These are phyloP conservation scores for Microtus pennsylvanicus DNA, from an alignment of 2,113 vertebrate species.

Conservation along the genomic window DNA sequence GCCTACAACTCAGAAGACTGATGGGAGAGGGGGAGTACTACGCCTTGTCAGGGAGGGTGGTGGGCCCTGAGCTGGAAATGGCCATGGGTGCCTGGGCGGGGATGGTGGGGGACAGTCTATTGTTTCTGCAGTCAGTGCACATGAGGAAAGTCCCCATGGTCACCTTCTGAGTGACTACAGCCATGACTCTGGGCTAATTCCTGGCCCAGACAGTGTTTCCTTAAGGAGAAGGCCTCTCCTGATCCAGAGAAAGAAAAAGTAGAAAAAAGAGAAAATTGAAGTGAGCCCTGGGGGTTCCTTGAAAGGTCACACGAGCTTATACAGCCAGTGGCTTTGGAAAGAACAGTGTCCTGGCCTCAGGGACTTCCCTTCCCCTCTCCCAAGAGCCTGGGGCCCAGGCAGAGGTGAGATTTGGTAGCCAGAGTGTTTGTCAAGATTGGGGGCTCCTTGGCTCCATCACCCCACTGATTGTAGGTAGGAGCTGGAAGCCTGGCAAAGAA, in stretches of 20 bases:
- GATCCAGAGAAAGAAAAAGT: neutral
- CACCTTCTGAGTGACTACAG: rapidly evolving
- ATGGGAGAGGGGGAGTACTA: neutral
- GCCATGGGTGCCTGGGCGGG: too few species aligned
- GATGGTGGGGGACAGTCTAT: neutral
- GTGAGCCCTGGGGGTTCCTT: neutral
- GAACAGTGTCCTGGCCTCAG: neutral
- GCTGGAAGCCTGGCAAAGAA: neutral
- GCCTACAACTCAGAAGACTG: neutral
- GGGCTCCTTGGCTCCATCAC: neutral
- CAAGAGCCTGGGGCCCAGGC: neutral
- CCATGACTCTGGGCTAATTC: neutral
- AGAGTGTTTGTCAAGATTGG: neutral
- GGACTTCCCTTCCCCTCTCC: neutral
- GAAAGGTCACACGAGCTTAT: neutral
- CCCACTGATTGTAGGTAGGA: neutral
- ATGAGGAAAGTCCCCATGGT: neutral
- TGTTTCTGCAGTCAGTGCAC: neutral
- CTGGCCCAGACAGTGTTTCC: neutral
- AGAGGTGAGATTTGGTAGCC: neutral
- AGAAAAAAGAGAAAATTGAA: neutral
- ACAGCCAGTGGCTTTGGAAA: neutral
- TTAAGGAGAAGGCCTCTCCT: neutral
- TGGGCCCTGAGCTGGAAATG: neutral
- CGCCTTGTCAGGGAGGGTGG: neutral